Base-by-base conservation (phyloP, 2,797 vertebrate genomes). In the Furcifer pardalis region DNA sequence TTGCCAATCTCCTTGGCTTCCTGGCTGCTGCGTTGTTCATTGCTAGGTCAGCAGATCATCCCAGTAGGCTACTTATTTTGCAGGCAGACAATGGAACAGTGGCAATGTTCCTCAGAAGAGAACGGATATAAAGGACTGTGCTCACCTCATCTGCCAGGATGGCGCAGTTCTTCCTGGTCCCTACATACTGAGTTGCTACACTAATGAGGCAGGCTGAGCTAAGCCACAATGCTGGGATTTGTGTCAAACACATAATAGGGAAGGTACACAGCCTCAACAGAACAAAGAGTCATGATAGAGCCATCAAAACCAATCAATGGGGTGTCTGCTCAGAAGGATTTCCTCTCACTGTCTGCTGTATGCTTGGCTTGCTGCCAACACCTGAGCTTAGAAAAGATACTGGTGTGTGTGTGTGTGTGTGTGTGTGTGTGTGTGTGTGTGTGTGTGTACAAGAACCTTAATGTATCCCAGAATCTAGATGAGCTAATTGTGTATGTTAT, bases 141-240 rank as follows among this genome's bases (percentile, higher is more conserved):
- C 83, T 79, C 59, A 59, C 63, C 82, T n/a, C 73, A 52, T 37
- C 49, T 21, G 69, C 59, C 35, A 81, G 62, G 49, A 79, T 35
- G 23, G 30, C n/a, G 65, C 52, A 21, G 40, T 59, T 49, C 63
- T 56, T 79, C 32, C 77, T 8, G 44, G 32, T 63, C 42, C 68
- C 66, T 49, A 40, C 72, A 35, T 49, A 59, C 62, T 35, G n/a
- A 32, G 60, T 79, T 69, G 76, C 81, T 76, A 79, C 68, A n/a
- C 46, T 21, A 73, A 44, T 88, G 86, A 88, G 49, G 86, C 78
- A 85, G 21, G 68, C 40, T 7, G 27, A 32, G 56, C 49, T 10
- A 35, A 74, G 65, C 65, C 12, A 85, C 86, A 85, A 82, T 79
- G 83, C 83, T 44, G 62, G 44, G 62, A 69, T 84, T 85, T 85